phyloP scores from a whole-genome alignment of 2,888 invertebrate genomes.

The Phengaris arion region DNA sequence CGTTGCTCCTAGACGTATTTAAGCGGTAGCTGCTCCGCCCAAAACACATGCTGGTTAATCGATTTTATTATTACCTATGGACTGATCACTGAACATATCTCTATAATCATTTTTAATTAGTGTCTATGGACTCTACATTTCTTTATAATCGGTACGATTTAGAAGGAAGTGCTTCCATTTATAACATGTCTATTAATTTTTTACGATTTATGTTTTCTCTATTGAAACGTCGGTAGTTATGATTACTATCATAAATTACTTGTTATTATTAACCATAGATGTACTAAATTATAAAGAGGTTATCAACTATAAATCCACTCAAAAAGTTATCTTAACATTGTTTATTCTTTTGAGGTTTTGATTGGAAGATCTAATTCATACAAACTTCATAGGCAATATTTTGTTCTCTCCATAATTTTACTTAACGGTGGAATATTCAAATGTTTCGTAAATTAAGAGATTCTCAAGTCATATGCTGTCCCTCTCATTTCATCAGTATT shows the following conservation, averaged over 20 bases:
- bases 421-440: too few species aligned
- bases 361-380: not conserved
- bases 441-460: too few species aligned
- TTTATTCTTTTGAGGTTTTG: slow-evolving; percentile 3
- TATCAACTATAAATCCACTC: not conserved
- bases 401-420: too few species aligned
- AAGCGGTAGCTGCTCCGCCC: slow-evolving; percentile 18
- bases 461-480: too few species aligned
- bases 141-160: not conserved
- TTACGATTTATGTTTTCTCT: not conserved
- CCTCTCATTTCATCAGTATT: too few species aligned
- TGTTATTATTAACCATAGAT: not conserved
- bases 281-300: too few species aligned
- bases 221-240: not conserved
- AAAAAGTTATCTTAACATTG: too few species aligned
- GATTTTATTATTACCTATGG: not conserved
- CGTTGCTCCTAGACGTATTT: slow-evolving; percentile 2
- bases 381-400: too few species aligned
- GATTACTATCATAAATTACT: not conserved
- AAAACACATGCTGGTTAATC: slow-evolving; percentile 14
- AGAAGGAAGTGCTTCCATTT: slow-evolving; percentile 2
- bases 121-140: not conserved
- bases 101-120: not conserved
- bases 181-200: not conserved
- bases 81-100: not conserved